Evolutionary conservation across 2,888 invertebrate species (phyloP), one percentile per base, ranked within the genome.

Genomic region (Drosophila kuntzei): DNA sequence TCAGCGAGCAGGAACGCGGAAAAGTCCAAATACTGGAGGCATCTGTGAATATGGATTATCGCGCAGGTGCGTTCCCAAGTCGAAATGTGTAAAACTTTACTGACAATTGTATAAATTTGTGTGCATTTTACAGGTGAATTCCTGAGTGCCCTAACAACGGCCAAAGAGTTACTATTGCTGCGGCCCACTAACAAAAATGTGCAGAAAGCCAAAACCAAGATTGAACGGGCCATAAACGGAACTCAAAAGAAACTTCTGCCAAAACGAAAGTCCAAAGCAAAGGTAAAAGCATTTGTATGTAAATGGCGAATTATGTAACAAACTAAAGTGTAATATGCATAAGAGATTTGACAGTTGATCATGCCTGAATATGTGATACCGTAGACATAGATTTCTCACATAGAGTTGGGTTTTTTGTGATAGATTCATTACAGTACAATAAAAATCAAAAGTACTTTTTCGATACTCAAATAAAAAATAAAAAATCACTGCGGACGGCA

Each of bases 31-130:
- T 91, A 60, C 71, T 89, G 58, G 76, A 86, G 63, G 73, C 77
- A 18, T 57, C 82, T 12, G 58, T 88, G 43, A 83, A 62, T 60
- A 75, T 81, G 44, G 90, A 91, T 71, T 89, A 88, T 55, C 76
- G 77, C 29, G 79, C 86, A 72, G 91, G 91, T 90, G 41, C 63
- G 78, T 62, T 5, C 8, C 9, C 8, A 8, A 36, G 2, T 22
- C 18, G 22, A 20, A 50, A 49, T 60, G 16, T 39, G 49, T 8
- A 60, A 34, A 51, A 53, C 25, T 60, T 57, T 20, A 12, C 6
- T 0, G 16, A 29, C 29, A 36, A 41, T 75, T 59, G 16, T 16
- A 18, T 18, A 44, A 64, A 36, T 27, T 64, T 25, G 18, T 1
- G 20, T 3, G 14, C 70, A 14, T 29, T 34, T 54, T 49, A 4